Base-by-base conservation (phyloP, 2,888 invertebrate species). In the Steinernema carpocapsae region DNA sequence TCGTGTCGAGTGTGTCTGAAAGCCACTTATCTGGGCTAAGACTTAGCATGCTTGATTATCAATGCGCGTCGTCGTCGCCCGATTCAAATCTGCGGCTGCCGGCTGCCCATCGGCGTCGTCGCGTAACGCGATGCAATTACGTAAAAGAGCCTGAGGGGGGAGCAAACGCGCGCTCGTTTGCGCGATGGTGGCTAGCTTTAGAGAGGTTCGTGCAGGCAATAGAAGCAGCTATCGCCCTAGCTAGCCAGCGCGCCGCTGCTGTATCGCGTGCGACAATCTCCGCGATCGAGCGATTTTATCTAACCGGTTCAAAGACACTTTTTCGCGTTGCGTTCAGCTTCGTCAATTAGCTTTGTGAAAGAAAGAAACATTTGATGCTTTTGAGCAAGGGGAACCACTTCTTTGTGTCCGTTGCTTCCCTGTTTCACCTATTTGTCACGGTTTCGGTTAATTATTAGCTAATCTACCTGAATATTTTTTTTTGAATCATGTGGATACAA, bases 91-190 rank as follows among this genome's bases (percentile, higher is more conserved):
- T n/a, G n/a, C n/a, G n/a, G n/a, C n/a, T n/a, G n/a, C n/a, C n/a
- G n/a, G n/a, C n/a, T n/a, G n/a, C n/a, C n/a, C n/a, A 43, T 43
- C 43, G 14, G 43, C 43, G 43, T 43, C 14, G 56, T 56, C 26
- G 56, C 26, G 56, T 6, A 56, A 56, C 24, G 56, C 56, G 56
- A 56, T 24, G 22, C 22, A 56, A 56, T 56, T 56, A 56, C 56
- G 51, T 19, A 51, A 51, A 51, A 19, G 12, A 22, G 56, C 56
- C 56, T 12, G 14, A 24, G 56, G 56, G 24, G 4, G n/a, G 22
- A 12, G n/a, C 26, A 26, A 26, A 6, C 6, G 26, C 24, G 12
- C 26, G 22, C 56, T 6, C 22, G 56, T 24, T 48, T 7, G 14
- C n/a, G 22, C 56, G 56, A 26, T 56, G n/a, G n/a, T n/a, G n/a